A percentile compares a stretch with the other conserved stretches of the same genome.
Conservation (phyloP, 2,888 invertebrate species). For the Dichetophora obliterata region DNA sequence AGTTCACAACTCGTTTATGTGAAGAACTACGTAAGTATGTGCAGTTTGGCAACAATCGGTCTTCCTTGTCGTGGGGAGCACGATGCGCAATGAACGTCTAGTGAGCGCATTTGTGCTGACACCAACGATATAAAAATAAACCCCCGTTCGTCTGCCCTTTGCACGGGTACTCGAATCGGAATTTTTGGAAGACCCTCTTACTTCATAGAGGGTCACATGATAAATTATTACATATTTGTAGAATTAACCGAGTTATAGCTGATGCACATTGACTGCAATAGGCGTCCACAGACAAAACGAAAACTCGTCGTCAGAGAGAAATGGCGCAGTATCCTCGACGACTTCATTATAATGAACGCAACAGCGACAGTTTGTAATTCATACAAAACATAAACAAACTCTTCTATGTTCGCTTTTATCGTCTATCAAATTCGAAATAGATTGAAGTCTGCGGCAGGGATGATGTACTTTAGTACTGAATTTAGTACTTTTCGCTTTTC, state of each 20-base stretch:
- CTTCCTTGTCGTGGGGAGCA: slow-evolving; percentile 91
- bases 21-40: slow-evolving; percentile 24
- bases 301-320: too few relatives aligned
- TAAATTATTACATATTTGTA: slow-evolving; percentile 46
- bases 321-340: too few relatives aligned
- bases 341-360: too few relatives aligned
- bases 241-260: background rate
- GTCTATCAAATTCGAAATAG: too few relatives aligned
- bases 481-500: too few relatives aligned
- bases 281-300: too few relatives aligned
- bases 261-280: too few relatives aligned
- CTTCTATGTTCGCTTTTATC: too few relatives aligned
- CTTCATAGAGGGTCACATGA: slow-evolving; percentile 71
- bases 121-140: slow-evolving; percentile 70
- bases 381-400: too few relatives aligned
- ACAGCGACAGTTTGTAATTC: too few relatives aligned
- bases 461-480: too few relatives aligned
- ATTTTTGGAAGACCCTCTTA: slow-evolving; percentile 84
- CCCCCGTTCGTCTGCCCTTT: slow-evolving; percentile 58
- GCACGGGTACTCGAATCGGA: slow-evolving; percentile 74
- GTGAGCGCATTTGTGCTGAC: slow-evolving; percentile 90
- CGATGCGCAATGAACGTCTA: slow-evolving; percentile 87
- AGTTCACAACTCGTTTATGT: slow-evolving; percentile 57
- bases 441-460: too few relatives aligned
- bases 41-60: slow-evolving; percentile 46